Conservation (phyloP, 2,797 vertebrate species). For the Melanotaenia trifasciata region DNA sequence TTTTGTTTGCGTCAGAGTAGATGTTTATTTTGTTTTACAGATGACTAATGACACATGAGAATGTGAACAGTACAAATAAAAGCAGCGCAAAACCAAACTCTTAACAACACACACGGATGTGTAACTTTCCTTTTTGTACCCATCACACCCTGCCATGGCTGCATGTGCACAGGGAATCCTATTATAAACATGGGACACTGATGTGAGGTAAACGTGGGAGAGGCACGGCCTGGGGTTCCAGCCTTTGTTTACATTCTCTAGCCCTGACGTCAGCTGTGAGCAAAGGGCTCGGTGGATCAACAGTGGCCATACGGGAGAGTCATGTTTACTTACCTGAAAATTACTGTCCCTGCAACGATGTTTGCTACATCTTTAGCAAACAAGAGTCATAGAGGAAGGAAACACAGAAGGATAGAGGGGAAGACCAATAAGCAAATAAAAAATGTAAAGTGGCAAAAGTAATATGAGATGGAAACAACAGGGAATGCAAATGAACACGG, state of each 20-base stretch:
- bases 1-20: constrained; percentile 34
- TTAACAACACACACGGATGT: constrained; percentile 67
- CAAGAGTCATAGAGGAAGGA: constrained; percentile 16
- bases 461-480: neutral
- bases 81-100: neutral
- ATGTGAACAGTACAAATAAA: constrained; percentile 56
- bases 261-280: constrained; percentile 76
- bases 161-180: constrained; percentile 49
- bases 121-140: constrained; percentile 65
- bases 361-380: constrained; percentile 60
- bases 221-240: constrained; percentile 62
- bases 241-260: constrained; percentile 80
- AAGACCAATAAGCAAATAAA: neutral
- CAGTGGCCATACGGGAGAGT: constrained; percentile 57
- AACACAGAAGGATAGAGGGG: neutral
- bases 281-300: constrained; percentile 57
- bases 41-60: constrained; percentile 29
- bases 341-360: constrained; percentile 29
- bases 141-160: constrained; percentile 29
- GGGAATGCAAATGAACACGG: neutral
- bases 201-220: constrained; percentile 66
- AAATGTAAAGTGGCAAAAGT: neutral
- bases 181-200: constrained; percentile 63
- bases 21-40: constrained; percentile 40
- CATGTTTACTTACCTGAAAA: constrained; percentile 73